A percentile compares a stretch with the other conserved stretches of the same genome.
Conservation (phyloP, 2,888 invertebrate species). For the Phaonia tiefii region DNA sequence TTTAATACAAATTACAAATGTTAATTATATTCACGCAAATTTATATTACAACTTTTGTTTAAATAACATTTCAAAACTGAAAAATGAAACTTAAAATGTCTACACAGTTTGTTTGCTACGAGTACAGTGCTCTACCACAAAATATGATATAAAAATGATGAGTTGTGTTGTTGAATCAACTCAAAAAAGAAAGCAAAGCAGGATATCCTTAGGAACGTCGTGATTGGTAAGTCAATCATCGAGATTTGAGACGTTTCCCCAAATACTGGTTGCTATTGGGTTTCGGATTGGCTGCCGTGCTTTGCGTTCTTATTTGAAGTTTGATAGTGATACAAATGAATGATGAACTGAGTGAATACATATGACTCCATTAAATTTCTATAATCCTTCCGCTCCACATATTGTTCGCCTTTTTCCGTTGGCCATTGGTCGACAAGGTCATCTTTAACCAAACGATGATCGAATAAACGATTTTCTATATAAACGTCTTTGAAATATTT, state of each 20-base stretch:
- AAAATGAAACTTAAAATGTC: too few species aligned
- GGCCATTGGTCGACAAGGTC: constrained; percentile 79
- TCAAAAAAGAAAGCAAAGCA: too few species aligned
- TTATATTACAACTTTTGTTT: not conserved
- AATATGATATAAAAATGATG: too few species aligned
- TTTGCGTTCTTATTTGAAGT: constrained; percentile 41
- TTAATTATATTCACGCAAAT: constrained; percentile 10
- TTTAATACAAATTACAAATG: constrained; percentile 27
- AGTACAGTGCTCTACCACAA: constrained; percentile 12
- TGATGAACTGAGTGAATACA: constrained; percentile 71
- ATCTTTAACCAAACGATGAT: constrained; percentile 79
- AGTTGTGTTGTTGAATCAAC: too few species aligned
- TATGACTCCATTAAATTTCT: constrained; percentile 80
- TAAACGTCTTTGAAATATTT: constrained; percentile 74
- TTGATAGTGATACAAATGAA: constrained; percentile 27
- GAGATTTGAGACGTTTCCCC: too few species aligned
- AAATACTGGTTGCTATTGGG: too few species aligned
- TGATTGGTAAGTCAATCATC: too few species aligned
- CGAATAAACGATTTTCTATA: constrained; percentile 79
- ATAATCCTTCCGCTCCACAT: constrained; percentile 78
- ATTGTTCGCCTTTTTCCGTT: constrained; percentile 75
- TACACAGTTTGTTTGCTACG: constrained; percentile 32
- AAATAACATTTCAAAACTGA: constrained; percentile 6
- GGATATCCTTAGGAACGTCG: too few species aligned
- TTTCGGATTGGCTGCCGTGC: constrained; percentile 10